Evolutionary conservation across 2,113 vertebrate species (phyloP).

Genomic region (Trematocara variabile): DNA sequence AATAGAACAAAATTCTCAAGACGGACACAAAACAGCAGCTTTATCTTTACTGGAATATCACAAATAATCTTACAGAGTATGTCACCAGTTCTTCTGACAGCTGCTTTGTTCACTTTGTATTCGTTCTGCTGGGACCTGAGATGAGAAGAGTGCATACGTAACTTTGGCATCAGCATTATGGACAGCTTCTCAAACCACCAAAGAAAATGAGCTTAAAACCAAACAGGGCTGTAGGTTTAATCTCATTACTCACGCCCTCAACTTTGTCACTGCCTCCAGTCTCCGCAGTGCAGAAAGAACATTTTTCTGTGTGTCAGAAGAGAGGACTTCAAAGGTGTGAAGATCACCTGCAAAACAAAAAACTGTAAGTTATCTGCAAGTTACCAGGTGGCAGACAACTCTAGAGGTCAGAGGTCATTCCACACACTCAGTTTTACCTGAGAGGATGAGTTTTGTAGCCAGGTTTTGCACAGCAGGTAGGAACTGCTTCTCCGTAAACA

Average conservation of each 20-base stretch:
- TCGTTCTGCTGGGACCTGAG: conserved; percentile 60
- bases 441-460: conserved; percentile 77
- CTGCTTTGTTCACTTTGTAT: conserved; percentile 58
- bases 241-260: conserved; percentile 76
- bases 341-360: conserved; percentile 69
- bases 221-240: conserved; percentile 12
- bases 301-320: conserved; percentile 89
- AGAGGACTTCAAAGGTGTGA: conserved; percentile 82
- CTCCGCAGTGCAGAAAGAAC: conserved; percentile 78
- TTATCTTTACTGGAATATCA: background rate
- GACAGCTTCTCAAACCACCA: background rate
- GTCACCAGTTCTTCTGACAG: conserved; percentile 56
- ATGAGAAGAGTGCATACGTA: background rate
- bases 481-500: conserved; percentile 81
- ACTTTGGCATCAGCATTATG: background rate
- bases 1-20: background rate
- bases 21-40: background rate
- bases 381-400: background rate
- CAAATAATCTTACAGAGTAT: conserved; percentile 56
- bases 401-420: background rate
- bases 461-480: conserved; percentile 74
- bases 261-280: conserved; percentile 73
- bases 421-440: conserved; percentile 68
- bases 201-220: conserved; percentile 24
- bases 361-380: background rate